Base-by-base conservation (phyloP, 2,113 vertebrate species). In the Equus quagga region DNA sequence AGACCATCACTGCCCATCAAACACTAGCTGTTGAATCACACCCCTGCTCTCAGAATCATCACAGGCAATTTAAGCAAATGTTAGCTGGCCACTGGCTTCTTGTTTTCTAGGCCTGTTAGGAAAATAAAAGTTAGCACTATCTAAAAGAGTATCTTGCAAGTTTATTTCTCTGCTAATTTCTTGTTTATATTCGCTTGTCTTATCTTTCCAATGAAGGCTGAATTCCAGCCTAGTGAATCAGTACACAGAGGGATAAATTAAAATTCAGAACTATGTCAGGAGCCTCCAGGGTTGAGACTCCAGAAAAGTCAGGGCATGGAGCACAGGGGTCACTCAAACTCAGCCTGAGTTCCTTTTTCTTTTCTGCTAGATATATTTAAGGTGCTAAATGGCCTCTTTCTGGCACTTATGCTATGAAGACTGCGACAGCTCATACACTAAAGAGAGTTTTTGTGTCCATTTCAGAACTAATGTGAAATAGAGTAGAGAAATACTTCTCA, bases 41-140 rank as follows among this genome's bases (percentile, higher is more conserved):
- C 97, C 97, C 96, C 75, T 95, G 87, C 96, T 98, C 97, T 97
- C 96, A 98, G 98, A 98, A 95, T 93, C 94, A 95, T 96, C 49
- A 4, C 69, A 98, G 96, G 92, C 96, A 98, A 98, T 97, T 98
- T 98, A 98, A 98, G 98, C 97, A 97, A 98, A 98, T 93, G 93
- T 96, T 97, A 94, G 96, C 97, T 96, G 97, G 93, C 92, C 12
- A 60, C 94, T 84, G 95, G 75, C 86, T 96, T 98, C 97, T 96
- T 98, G 95, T 98, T 98, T 98, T 97, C 97, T 96, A 98, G 91
- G 93, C 81, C 94, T 97, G 96, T 98, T 98, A 98, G 96, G 95
- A 98, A 98, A 98, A 98, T 98, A 98, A 98, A 98, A 94, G 96
- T 98, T 98, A 96, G 92, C 96, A 97, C 95, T 98, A 97, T 98